phyloP scores from a whole-genome alignment of 2,113 vertebrate genomes.

The Anguilla rostrata region DNA sequence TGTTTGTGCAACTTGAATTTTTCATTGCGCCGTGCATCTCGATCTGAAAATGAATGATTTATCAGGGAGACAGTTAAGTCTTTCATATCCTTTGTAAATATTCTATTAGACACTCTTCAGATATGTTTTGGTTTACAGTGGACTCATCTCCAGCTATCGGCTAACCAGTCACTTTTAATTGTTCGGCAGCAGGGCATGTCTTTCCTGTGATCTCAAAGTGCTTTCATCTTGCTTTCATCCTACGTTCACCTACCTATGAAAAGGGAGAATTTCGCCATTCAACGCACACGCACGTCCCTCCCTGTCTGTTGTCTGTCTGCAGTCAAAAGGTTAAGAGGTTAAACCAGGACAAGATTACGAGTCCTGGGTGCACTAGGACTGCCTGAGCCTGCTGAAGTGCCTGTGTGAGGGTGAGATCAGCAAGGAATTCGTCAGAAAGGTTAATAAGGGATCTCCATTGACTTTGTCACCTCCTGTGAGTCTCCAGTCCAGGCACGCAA shows the following conservation, averaged over 20 bases:
- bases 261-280: background rate
- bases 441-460: constrained; percentile 27
- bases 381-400: background rate
- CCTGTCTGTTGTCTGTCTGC: background rate
- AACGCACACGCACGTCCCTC: background rate
- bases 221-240: constrained; percentile 5
- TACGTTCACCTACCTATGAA: background rate
- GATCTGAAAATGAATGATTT: constrained; percentile 39
- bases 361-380: background rate
- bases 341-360: background rate
- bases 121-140: constrained; percentile 12
- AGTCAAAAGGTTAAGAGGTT: constrained; percentile 6
- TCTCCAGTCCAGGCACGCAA: constrained; percentile 43
- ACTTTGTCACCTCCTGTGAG: constrained; percentile 40
- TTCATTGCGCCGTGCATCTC: background rate
- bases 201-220: background rate
- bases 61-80: constrained; percentile 10
- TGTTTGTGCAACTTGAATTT: constrained; percentile 7
- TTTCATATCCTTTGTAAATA: constrained; percentile 14
- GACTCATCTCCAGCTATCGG: background rate
- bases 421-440: background rate
- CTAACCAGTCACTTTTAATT: constrained; percentile 6
- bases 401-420: background rate
- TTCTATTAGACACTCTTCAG: constrained; percentile 5
- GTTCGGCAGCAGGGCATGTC: background rate